These are phyloP conservation scores for Dicyrtomina minuta DNA, from an alignment of 2,888 invertebrate species.

Conservation along the genomic window DNA sequence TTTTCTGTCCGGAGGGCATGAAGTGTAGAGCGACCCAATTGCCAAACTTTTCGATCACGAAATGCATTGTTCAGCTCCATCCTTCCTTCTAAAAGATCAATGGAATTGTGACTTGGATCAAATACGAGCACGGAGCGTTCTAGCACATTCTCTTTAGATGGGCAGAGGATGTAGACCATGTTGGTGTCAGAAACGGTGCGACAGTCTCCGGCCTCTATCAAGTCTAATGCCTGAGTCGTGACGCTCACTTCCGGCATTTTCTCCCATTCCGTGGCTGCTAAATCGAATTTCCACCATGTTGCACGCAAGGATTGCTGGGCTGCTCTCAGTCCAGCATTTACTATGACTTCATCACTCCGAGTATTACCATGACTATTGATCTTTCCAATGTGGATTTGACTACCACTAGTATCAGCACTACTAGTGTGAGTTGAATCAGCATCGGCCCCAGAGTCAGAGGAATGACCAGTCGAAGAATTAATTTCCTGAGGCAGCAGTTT, in stretches of 20 bases:
- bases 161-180: constrained; percentile 47
- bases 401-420: not conserved
- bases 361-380: not conserved
- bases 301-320: constrained; percentile 4
- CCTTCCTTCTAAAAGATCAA: constrained; percentile 32
- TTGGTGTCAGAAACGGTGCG: constrained; percentile 38
- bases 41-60: constrained; percentile 46
- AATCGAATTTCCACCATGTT: constrained; percentile 52
- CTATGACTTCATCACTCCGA: not conserved
- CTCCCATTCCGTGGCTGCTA: constrained; percentile 49
- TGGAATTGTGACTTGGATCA: constrained; percentile 32
- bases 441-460: no score
- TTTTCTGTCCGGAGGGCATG: constrained; percentile 38
- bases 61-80: constrained; percentile 48
- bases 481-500: constrained; percentile 10
- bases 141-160: constrained; percentile 35
- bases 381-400: not conserved
- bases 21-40: constrained; percentile 40
- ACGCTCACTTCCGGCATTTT: constrained; percentile 44
- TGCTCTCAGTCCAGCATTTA: not conserved
- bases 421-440: not conserved
- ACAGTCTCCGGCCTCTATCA: constrained; percentile 39
- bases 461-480: constrained; percentile 22
- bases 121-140: constrained; percentile 43
- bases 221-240: constrained; percentile 2